These are phyloP conservation scores for Sturmia bella DNA, from an alignment of 2,888 invertebrate species.

Conservation along the genomic window DNA sequence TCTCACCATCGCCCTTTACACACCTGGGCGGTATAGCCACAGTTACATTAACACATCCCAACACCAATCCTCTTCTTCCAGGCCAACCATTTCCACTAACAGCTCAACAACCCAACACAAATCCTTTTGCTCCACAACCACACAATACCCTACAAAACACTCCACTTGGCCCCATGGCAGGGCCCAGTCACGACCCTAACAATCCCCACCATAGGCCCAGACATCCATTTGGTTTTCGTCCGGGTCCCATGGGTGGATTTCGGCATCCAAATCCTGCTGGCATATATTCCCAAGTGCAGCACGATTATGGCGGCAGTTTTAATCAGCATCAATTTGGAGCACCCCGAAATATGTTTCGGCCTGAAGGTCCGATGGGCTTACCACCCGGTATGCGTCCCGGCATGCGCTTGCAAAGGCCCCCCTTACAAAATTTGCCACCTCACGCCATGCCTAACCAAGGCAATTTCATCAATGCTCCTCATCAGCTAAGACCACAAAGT, in stretches of 20 bases:
- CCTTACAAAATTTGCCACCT: conserved; percentile 72
- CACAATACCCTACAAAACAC: conserved; percentile 70
- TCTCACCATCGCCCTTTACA: conserved; percentile 68
- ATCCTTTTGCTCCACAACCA: conserved; percentile 73
- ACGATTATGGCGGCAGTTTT: conserved; percentile 72
- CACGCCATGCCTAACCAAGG: conserved; percentile 70
- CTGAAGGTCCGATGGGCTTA: conserved; percentile 69
- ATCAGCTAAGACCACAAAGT: conserved; percentile 72
- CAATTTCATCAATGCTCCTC: conserved; percentile 75
- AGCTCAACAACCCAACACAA: conserved; percentile 71
- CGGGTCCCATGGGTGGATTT: conserved; percentile 74
- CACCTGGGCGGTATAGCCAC: conserved; percentile 62
- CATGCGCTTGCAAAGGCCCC: conserved; percentile 83
- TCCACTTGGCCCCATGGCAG: conserved; percentile 72
- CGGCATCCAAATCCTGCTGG: conserved; percentile 73
- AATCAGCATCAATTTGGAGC: conserved; percentile 71
- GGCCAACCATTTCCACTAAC: conserved; percentile 77
- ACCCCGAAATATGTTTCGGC: conserved; percentile 73
- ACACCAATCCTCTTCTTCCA: conserved; percentile 77
- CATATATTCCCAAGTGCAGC: conserved; percentile 73
- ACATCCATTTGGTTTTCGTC: conserved; percentile 76
- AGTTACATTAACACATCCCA: conserved; percentile 73
- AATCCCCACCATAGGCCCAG: conserved; percentile 75
- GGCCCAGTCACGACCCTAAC: conserved; percentile 71
- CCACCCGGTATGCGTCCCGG: conserved; percentile 78